phyloP scores from a whole-genome alignment of 2,797 vertebrate species.

The Myotis myotis region DNA sequence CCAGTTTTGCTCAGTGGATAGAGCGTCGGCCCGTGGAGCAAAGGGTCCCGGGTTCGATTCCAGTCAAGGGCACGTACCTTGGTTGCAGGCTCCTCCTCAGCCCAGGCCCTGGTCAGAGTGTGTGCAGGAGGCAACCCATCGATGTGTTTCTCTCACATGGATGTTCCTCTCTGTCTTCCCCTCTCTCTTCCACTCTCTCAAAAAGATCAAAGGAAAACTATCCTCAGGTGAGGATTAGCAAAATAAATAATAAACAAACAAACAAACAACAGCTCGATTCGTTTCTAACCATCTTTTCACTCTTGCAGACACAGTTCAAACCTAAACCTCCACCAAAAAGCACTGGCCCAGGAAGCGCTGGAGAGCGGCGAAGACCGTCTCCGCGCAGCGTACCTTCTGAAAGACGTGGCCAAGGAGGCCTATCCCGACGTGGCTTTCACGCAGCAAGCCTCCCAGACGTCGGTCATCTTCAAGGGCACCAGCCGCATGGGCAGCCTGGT shows the following conservation, averaged over 20 bases:
- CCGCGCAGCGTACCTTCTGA: constrained; percentile 87
- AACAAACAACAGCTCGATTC: background rate
- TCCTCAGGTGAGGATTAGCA: too few relatives aligned
- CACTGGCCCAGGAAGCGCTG: constrained; percentile 92
- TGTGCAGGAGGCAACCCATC: too few relatives aligned
- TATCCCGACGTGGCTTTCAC: constrained; percentile 86
- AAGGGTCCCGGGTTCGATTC: too few relatives aligned
- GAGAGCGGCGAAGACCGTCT: constrained; percentile 84
- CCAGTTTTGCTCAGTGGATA: too few relatives aligned
- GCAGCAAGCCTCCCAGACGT: constrained; percentile 88
- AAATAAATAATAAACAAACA: background rate
- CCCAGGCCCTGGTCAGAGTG: too few relatives aligned
- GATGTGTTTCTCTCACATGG: background rate
- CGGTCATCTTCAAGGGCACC: constrained; percentile 93
- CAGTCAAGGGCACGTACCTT: too few relatives aligned
- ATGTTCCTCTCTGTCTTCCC: background rate
- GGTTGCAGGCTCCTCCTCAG: too few relatives aligned
- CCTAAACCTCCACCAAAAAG: constrained; percentile 95
- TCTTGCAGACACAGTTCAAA: constrained; percentile 95
- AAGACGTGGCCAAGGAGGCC: constrained; percentile 87
- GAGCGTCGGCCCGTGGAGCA: too few relatives aligned
- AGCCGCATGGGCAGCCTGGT: constrained; percentile 93
- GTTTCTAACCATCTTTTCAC: constrained; percentile 82
- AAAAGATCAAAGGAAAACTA: too few relatives aligned
- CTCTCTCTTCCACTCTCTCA: too few relatives aligned